These are phyloP conservation scores for Apis laboriosa DNA, from an alignment of 1,140 invertebrate species.

Conservation along the genomic window DNA sequence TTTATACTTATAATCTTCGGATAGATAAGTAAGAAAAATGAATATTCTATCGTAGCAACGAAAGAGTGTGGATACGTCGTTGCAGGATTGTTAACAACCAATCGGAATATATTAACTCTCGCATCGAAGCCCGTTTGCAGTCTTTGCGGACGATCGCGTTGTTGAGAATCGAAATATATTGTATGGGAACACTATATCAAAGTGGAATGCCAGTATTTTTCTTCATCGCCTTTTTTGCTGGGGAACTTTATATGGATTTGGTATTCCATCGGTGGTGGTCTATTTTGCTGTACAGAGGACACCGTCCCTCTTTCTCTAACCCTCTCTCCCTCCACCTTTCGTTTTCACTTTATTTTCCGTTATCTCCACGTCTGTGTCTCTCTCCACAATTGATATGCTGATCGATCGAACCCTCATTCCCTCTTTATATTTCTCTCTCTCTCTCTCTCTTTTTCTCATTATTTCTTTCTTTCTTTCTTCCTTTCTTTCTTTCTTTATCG, in stretches of 20 bases:
- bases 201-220: conserved; percentile 70
- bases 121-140: conserved; percentile 45
- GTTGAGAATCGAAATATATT: conserved; percentile 35
- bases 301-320: not conserved
- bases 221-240: conserved; percentile 61
- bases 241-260: conserved; percentile 58
- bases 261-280: conserved; percentile 65
- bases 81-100: too few relatives aligned
- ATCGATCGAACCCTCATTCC: conserved; percentile 11
- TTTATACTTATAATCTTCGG: too few relatives aligned
- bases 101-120: not conserved
- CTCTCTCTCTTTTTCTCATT: not conserved
- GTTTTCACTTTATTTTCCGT: conserved; percentile 18
- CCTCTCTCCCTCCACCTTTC: not conserved
- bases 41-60: too few relatives aligned
- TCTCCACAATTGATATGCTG: conserved; percentile 43
- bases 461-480: not conserved
- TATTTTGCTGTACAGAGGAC: conserved; percentile 51
- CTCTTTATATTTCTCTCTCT: not conserved
- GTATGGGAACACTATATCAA: conserved; percentile 60
- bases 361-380: conserved; percentile 31
- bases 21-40: too few relatives aligned
- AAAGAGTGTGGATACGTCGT: too few relatives aligned
- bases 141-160: conserved; percentile 40
- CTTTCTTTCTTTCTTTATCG: not conserved